Percentiles rank a stretch among this genome's conserved stretches.
phyloP scores from a whole-genome alignment of 2,113 vertebrate species.

The Puma concolor region DNA sequence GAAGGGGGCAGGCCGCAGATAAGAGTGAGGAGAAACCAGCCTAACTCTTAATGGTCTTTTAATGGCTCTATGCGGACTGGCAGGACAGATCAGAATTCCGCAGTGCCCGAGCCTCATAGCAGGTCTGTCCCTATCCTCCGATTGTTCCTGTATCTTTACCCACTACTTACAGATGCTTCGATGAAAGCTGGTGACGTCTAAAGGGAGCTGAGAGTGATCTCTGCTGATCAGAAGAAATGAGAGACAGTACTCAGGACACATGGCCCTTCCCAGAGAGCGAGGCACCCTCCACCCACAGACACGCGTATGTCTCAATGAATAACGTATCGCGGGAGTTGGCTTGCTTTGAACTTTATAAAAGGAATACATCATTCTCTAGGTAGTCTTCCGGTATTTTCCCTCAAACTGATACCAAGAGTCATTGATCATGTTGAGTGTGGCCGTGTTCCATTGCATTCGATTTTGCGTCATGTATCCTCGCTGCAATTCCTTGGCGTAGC shows the following conservation, averaged over 20 bases:
- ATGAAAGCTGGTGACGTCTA: not conserved
- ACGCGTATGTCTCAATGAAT: not conserved
- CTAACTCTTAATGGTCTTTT: not conserved
- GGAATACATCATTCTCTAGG: not conserved
- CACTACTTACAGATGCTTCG: fast-evolving
- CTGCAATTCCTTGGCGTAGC: not conserved
- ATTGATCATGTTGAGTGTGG: not conserved
- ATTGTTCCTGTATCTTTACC: not conserved
- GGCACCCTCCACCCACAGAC: fast-evolving
- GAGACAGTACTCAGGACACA: not conserved
- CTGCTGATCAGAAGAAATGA: not conserved
- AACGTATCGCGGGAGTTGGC: not conserved
- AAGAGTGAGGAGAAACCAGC: not conserved
- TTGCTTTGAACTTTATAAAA: not conserved
- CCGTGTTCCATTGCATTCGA: not conserved
- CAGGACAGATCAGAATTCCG: not conserved
- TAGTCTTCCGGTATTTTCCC: not conserved
- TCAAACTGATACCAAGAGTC: not conserved
- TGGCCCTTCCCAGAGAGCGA: too few relatives aligned
- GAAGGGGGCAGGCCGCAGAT: not conserved
- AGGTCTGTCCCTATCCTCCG: fast-evolving
- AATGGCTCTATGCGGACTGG: not conserved
- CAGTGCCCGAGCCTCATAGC: not conserved
- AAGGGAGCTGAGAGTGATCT: not conserved
- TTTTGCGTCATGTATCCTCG: not conserved